Evolutionary conservation across 2,113 vertebrate species (phyloP), one percentile per base, ranked within the genome.

Genomic region (Uria lomvia): DNA sequence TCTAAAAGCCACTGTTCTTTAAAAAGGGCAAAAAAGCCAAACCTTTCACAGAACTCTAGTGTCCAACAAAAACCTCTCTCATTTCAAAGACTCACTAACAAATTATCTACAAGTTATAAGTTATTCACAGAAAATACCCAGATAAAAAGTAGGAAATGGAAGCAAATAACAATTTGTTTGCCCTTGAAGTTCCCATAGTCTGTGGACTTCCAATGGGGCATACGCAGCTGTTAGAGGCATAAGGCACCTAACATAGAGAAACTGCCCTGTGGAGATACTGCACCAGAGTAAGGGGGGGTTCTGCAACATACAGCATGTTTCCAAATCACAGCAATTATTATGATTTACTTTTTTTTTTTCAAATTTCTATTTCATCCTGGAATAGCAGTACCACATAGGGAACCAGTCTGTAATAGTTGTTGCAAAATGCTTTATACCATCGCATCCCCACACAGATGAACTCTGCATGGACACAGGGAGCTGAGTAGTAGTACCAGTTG

Each of bases 341-440:
- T 4, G 5, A 43, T 29, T 21, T 0, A 0, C 4, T 6, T 74
- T 40, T 34, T 11, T 65, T 45, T 24, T 15, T 2, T 11, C 29
- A 45, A 40, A 24, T 32, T 62, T 58, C 16, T n/a, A 1, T 68
- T 70, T 70, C 27, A 40, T 76, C 90, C 49, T 76, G 23, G 34
- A 72, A 71, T 21, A 82, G 26, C 15, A 56, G 40, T 4, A 76
- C 20, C 66, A 82, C 4, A 12, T 1, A n/a, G 14, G 26, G 23
- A 82, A 36, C 5, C 27, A 63, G 30, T 8, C 58, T 56, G 30
- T 12, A 53, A n/a, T 0, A 53, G 22, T 21, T 40, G 15, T 4
- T 56, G 62, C 29, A 68, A 92, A 81, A 72, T 8, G 13, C 34
- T 88, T 90, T 34, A 6, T 32, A 7, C 26, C 24, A 10, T 40